Base-by-base conservation (phyloP, 2,797 vertebrate genomes). In the Macropus fuliginosus region DNA sequence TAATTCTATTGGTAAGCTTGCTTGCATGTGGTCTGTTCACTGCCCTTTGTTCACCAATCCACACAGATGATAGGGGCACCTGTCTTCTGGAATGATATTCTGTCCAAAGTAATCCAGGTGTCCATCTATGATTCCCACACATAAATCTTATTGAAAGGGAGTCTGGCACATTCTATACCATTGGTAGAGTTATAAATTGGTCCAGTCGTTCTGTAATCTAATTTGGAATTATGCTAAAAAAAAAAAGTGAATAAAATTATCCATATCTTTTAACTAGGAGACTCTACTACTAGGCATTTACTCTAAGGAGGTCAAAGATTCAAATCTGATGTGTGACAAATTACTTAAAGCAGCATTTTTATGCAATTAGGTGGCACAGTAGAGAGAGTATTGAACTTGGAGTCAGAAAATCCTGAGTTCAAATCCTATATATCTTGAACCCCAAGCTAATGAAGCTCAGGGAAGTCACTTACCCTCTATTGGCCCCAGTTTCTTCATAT, bases 11-110 rank as follows among this genome's bases (percentile, higher is more conserved):
- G 74, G 91, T 57, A 24, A 93, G 89, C 9, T 50, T 95, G 46
- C 50, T 93, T 34, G 91, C 28, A 90, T 54, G 81, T 93, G 50
- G 54, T 50, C 87, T 91, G 87, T 92, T 18, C 54, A 34, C 3
- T 91, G 1, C 90, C 56, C 57, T 92, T 91, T 34, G 31, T 97
- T 50, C 40, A 92, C 96, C 54, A 95, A 3, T 40, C 91, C 34
- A 96, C 66, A 81, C 21, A 87, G 40, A 46, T 27, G 40, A 87
- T 87, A 50, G 40, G n/a, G 74, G 27, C 40, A 87, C 74, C 9
- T 81, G 74, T 81, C 40, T 81, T 81, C 74, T 10, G 74, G n/a
- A 27, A n/a, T 46, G 74, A 27, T 81, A 81, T 46, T 81, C 40
- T 81, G 74, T 81, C 74, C 74, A 87, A 87, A 87, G 74, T 24